Evolutionary conservation across 2,888 invertebrate species (phyloP), one percentile per base, ranked within the genome.

Genomic region (Cerceris ruficornis): DNA sequence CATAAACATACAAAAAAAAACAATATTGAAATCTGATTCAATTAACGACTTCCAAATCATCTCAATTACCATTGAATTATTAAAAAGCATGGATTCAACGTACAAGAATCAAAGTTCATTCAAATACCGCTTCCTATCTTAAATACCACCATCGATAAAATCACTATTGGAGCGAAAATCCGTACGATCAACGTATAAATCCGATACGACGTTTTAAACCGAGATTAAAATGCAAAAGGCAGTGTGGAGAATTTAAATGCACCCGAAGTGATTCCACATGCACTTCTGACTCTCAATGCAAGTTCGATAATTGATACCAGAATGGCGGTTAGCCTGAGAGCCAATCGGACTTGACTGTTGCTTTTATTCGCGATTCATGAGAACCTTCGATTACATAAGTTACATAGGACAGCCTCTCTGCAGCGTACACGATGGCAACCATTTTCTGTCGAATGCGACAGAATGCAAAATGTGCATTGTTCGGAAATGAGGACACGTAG

Each of bases 271-370:
- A 60, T 75, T 75, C 58, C 46, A 49, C 60, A 49, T 57, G 55
- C 65, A 54, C 60, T 49, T 66, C 52, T 57, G 72, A 13, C 14
- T 69, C 57, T 50, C 62, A 60, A 75, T 72, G 28, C 41, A 14
- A 14, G 54, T 13, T 81, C 80, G 57, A 81, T 81, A 72, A 81
- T 73, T 50, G 77, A 64, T 71, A 77, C 46, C 52, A 66, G 46
- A 58, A 55, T 50, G 42, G 41, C 11, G 55, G 50, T 65, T 62
- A 54, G 28, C 28, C 64, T 55, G 60, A 49, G 60, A 66, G 69
- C 55, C 62, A 46, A 57, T 75, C 39, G 43, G 60, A 60, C 41
- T 60, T 11, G 54, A 59, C 49, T 67, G 46, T 46, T 43, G 60
- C 74, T 69, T 77, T 81, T 70, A 70, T 74, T 78, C 60, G 65